A percentile compares a stretch with the other conserved stretches of the same genome.
Conservation (phyloP, 2,888 invertebrate genomes). For the Allolobophora icterica region DNA sequence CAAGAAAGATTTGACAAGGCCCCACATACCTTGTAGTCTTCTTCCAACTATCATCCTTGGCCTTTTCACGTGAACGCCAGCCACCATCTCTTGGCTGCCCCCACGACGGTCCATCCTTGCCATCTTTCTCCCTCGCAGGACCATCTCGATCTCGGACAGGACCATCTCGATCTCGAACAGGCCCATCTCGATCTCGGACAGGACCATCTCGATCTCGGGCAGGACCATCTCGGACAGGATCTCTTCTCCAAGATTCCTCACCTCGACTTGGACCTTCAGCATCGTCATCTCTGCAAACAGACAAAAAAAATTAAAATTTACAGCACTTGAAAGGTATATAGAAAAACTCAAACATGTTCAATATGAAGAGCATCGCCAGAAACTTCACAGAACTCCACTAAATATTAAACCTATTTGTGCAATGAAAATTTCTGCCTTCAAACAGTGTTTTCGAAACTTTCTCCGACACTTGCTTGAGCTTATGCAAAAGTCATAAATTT, state of each 20-base stretch:
- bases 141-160: background rate
- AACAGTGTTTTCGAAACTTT: background rate
- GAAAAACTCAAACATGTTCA: background rate
- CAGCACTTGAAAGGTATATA: background rate
- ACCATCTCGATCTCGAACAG: constrained; percentile 30
- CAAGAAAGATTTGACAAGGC: too few relatives aligned
- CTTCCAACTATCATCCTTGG: constrained; percentile 57
- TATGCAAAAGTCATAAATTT: too few relatives aligned
- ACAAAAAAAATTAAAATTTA: background rate
- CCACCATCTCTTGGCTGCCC: constrained; percentile 50
- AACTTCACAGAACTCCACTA: background rate
- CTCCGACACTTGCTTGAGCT: background rate
- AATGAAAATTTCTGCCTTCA: background rate
- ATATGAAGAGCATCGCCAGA: background rate
- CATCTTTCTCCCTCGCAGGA: constrained; percentile 28
- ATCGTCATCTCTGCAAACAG: background rate
- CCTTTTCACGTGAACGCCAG: constrained; percentile 59
- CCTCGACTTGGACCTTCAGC: too few relatives aligned
- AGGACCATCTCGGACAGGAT: constrained; percentile 32
- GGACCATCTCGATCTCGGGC: background rate
- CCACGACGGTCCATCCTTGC: constrained; percentile 44
- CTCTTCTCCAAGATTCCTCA: too few relatives aligned
- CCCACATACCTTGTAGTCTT: constrained; percentile 21
- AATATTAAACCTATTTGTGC: background rate
- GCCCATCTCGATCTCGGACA: background rate